phyloP scores from a whole-genome alignment of 2,113 vertebrate species.

The Symphodus melops region DNA sequence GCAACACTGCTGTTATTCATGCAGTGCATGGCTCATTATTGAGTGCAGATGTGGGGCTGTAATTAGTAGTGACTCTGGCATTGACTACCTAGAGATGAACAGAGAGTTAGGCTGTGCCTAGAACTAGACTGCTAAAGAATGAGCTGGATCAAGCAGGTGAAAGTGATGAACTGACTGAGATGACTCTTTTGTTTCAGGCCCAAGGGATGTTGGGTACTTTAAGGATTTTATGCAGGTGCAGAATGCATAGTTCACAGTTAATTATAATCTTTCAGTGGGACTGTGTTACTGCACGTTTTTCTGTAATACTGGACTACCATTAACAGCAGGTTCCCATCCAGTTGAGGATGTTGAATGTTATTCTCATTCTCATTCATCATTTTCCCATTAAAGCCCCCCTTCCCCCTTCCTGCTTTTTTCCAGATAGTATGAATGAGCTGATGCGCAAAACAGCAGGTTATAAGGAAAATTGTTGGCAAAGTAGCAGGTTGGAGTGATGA shows the following conservation, averaged over 20 bases:
- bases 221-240: conserved; percentile 71
- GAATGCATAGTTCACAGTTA: conserved; percentile 30
- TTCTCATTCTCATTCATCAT: too few species aligned
- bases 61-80: conserved; percentile 74
- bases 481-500: too few species aligned
- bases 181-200: conserved; percentile 35
- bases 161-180: conserved; percentile 43
- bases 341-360: too few species aligned
- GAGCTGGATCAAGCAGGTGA: conserved; percentile 47
- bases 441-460: too few species aligned
- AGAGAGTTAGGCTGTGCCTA: conserved; percentile 65
- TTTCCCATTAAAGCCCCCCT: not conserved
- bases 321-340: not conserved
- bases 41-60: conserved; percentile 82
- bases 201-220: not conserved
- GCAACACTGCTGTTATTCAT: conserved; percentile 82
- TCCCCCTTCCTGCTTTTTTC: too few species aligned
- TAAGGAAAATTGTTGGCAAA: too few species aligned
- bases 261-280: conserved; percentile 47
- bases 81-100: conserved; percentile 63
- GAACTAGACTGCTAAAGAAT: conserved; percentile 29
- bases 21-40: conserved; percentile 75
- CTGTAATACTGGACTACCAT: not conserved
- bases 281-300: conserved; percentile 5
- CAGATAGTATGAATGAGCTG: too few species aligned